A percentile compares a stretch with the other conserved stretches of the same genome.
phyloP scores from a whole-genome alignment of 2,888 invertebrate genomes.

The Nephrotoma flavescens region DNA sequence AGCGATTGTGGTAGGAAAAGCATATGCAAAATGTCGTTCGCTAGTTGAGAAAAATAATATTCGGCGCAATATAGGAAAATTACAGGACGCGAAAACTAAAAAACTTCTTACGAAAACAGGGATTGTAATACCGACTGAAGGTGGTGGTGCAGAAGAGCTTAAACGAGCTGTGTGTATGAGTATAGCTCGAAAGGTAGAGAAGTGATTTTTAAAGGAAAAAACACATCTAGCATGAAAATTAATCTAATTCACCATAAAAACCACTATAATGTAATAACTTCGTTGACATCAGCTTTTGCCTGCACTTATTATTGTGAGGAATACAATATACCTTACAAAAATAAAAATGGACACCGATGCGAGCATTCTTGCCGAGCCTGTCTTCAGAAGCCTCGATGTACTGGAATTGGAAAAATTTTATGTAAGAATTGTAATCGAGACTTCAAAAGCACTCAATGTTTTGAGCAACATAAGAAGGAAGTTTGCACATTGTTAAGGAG shows the following conservation, averaged over 20 bases:
- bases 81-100: not conserved
- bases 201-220: not conserved
- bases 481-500: not conserved
- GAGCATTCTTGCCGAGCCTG: no score
- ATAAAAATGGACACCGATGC: not conserved
- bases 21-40: not conserved
- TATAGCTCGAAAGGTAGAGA: not conserved
- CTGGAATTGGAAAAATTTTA: not conserved
- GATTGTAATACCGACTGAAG: not conserved
- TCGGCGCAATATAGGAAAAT: not conserved
- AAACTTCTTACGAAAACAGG: not conserved
- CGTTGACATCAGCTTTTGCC: not conserved
- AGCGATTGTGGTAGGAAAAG: not conserved
- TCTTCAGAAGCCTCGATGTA: not conserved
- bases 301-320: not conserved
- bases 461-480: not conserved
- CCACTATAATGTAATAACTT: not conserved
- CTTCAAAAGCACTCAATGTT: not conserved
- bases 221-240: not conserved
- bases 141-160: not conserved
- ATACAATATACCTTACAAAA: not conserved
- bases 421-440: not conserved
- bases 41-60: not conserved
- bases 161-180: not conserved
- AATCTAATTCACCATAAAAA: not conserved